phyloP scores from a whole-genome alignment of 2,888 invertebrate species.

The Nebria salina region DNA sequence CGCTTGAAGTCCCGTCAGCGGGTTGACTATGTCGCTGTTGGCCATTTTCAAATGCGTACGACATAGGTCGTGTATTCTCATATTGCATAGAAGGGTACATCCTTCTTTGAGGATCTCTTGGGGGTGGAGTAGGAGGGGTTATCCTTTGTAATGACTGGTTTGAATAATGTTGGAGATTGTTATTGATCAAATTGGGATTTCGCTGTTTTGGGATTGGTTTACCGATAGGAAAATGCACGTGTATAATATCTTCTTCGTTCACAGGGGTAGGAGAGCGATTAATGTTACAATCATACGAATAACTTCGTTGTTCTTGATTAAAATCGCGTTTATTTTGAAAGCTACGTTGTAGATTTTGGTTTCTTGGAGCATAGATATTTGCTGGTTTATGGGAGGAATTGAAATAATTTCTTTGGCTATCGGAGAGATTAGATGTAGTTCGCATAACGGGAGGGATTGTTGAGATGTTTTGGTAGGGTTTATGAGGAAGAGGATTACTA shows the following conservation, averaged over 20 bases:
- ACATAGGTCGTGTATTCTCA: slow-evolving; percentile 64
- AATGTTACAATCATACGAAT: slow-evolving; percentile 60
- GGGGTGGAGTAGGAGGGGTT: slow-evolving; percentile 81
- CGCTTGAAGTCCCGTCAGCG: slow-evolving; percentile 39
- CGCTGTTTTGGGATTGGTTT: slow-evolving; percentile 53
- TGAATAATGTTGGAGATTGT: slow-evolving; percentile 47
- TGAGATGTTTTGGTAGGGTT: slow-evolving; percentile 56
- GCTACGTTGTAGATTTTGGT: slow-evolving; percentile 12
- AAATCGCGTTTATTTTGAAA: slow-evolving; percentile 17
- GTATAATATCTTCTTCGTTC: slow-evolving; percentile 53
- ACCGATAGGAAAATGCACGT: slow-evolving; percentile 57
- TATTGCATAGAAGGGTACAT: slow-evolving; percentile 63
- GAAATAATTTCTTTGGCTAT: slow-evolving; percentile 40
- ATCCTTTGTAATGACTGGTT: slow-evolving; percentile 50
- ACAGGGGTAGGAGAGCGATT: slow-evolving; percentile 56
- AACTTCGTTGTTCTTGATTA: slow-evolving; percentile 55
- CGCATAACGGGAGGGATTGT: slow-evolving; percentile 58
- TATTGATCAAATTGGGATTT: slow-evolving; percentile 56
- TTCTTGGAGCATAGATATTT: slow-evolving; percentile 24
- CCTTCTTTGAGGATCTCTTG: slow-evolving; percentile 76
- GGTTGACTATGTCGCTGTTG: slow-evolving; percentile 54
- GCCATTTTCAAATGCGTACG: slow-evolving; percentile 65
- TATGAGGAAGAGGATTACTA: slow-evolving; percentile 43
- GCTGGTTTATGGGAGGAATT: slow-evolving; percentile 34
- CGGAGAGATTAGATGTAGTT: slow-evolving; percentile 38